A percentile compares a stretch with the other conserved stretches of the same genome.
These are phyloP conservation scores for Drosophila kohkoa DNA, from an alignment of 1,140 invertebrate species.

Conservation along the genomic window DNA sequence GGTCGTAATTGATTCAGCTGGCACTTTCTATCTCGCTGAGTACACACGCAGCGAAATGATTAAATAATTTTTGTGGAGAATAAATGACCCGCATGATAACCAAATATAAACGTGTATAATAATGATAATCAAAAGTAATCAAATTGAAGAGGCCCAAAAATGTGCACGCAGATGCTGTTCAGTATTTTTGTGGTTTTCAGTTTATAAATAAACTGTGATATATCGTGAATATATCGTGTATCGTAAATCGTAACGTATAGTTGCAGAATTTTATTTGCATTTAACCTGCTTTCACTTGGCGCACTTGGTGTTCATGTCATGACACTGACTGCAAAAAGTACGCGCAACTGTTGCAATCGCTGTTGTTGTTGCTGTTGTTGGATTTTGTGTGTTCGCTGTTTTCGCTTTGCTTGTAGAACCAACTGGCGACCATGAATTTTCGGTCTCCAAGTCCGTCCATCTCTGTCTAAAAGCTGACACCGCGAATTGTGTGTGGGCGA, in stretches of 20 bases:
- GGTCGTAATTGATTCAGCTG: conserved; percentile 7
- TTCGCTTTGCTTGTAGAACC: conserved; percentile 20
- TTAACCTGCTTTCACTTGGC: conserved; percentile 81
- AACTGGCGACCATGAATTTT: conserved; percentile 35
- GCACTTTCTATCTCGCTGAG: conserved; percentile 34
- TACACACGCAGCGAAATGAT: conserved; percentile 1
- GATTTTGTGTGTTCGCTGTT: too few relatives aligned
- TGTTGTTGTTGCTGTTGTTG: background rate
- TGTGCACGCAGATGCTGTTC: conserved; percentile 9
- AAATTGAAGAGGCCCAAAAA: conserved; percentile 63
- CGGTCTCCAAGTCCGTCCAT: background rate
- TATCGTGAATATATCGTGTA: background rate
- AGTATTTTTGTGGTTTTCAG: background rate
- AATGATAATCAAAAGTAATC: conserved; percentile 76
- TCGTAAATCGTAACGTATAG: conserved; percentile 5
- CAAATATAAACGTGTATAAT: conserved; percentile 50
- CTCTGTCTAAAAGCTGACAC: conserved; percentile 5
- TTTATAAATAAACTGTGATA: conserved; percentile 14
- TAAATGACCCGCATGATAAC: conserved; percentile 55
- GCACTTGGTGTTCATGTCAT: conserved; percentile 59
- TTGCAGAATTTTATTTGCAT: conserved; percentile 78
- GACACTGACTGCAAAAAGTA: conserved; percentile 50
- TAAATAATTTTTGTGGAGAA: conserved; percentile 11
- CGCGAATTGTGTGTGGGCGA: conserved; percentile 20
- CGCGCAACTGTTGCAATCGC: conserved; percentile 62